These are phyloP conservation scores for Semaprochilodus insignis DNA, from an alignment of 2,797 vertebrate species.

Conservation along the genomic window DNA sequence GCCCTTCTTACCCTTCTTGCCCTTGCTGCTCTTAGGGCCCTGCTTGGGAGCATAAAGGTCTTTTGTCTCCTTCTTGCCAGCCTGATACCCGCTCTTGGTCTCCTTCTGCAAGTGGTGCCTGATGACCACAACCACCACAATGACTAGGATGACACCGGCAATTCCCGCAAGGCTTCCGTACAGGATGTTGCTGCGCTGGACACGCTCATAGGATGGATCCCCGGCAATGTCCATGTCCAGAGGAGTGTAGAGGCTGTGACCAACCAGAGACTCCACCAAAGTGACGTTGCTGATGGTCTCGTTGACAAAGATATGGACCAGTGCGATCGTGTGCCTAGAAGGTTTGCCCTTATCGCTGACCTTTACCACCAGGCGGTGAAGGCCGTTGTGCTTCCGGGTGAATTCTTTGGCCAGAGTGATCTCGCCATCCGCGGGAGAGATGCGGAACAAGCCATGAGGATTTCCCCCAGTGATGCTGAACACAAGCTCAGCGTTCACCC, in stretches of 20 bases:
- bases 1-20: slow-evolving; percentile 92
- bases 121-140: slow-evolving; percentile 89
- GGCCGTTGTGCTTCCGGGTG: slow-evolving; percentile 89
- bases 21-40: slow-evolving; percentile 88
- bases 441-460: slow-evolving; percentile 93
- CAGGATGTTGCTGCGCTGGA: slow-evolving; percentile 90
- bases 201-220: slow-evolving; percentile 89
- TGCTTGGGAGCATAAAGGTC: slow-evolving; percentile 95
- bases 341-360: slow-evolving; percentile 95
- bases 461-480: slow-evolving; percentile 94
- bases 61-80: slow-evolving; percentile 97
- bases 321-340: slow-evolving; percentile 87
- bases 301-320: slow-evolving; percentile 96
- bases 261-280: slow-evolving; percentile 89
- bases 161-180: slow-evolving; percentile 91
- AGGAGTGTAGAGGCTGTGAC: slow-evolving; percentile 94
- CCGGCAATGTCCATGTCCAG: slow-evolving; percentile 95
- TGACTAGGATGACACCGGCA: slow-evolving; percentile 90
- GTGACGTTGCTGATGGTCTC: slow-evolving; percentile 93
- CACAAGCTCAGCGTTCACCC: slow-evolving; percentile 88
- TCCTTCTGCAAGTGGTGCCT: slow-evolving; percentile 92
- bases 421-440: slow-evolving; percentile 87
- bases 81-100: slow-evolving; percentile 96
- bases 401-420: slow-evolving; percentile 92
- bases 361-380: slow-evolving; percentile 92